Evolutionary conservation across 2,888 invertebrate genomes (phyloP), one percentile per base, ranked within the genome.

Genomic region (Pollenia amentaria): DNA sequence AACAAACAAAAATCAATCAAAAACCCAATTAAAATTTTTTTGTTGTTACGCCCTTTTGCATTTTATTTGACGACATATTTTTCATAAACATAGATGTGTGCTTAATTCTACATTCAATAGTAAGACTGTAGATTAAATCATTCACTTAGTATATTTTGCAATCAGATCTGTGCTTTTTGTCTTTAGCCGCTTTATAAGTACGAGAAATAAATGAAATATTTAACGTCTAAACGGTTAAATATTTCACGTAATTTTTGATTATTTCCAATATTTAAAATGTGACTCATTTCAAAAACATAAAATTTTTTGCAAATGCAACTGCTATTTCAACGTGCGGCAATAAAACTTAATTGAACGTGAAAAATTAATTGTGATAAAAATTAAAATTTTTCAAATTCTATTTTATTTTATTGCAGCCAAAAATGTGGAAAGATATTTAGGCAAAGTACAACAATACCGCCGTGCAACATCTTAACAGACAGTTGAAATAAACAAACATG

Each of bases 321-420:
- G 46, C 46, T 46, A 76, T 18, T 53, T 42, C 70, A 18, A 62
- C 57, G 9, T 42, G 67, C 21, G 16, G 42, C 48, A 12, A 51
- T 16, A 21, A 21, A 69, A 85, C 21, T 16, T 40, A 67, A 73
- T 75, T 85, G 62, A 76, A 29, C 53, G 64, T 51, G 60, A 60
- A 57, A 16, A 55, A 67, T 67, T 10, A 67, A 67, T 29, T 72
- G 72, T 78, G 67, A 76, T 72, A 72, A 29, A 80, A 65, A 48
- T 69, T 67, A 0, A 77, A 55, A 85, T 78, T 69, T 78, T 85
- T 85, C 53, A 67, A 85, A 85, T 85, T 85, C 72, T 85, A 64
- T 46, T 81, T 60, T 38, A 16, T 53, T 64, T 38, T 38, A 14
- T 18, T 62, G n/a, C 42, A 51, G 44, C 65, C 64, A 84, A 57